Evolutionary conservation across 2,113 vertebrate species (phyloP).

Genomic region (Strix aluco): DNA sequence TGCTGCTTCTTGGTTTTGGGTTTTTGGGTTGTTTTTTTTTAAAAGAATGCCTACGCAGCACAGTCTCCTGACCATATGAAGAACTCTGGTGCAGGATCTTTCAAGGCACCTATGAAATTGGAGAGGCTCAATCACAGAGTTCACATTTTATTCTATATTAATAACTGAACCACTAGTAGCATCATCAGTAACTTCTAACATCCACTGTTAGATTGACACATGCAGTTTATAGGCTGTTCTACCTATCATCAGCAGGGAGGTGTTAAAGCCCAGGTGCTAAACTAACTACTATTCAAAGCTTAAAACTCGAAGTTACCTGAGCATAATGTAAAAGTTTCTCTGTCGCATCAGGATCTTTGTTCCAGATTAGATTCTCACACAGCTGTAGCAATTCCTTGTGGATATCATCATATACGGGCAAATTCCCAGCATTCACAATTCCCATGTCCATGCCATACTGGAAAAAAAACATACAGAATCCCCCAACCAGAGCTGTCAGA

Average conservation of each 20-base stretch:
- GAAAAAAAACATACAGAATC: neutral
- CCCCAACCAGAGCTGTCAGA: neutral
- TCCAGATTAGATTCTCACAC: conserved; percentile 97
- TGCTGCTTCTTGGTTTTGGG: neutral
- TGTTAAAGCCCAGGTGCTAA: neutral
- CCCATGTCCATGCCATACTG: conserved; percentile 98
- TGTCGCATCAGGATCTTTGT: conserved; percentile 89
- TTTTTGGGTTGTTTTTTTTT: neutral
- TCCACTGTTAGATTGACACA: neutral
- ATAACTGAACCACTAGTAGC: neutral
- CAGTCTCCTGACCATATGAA: neutral
- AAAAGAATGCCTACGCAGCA: neutral
- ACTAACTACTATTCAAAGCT: neutral
- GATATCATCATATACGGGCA: conserved; percentile 95
- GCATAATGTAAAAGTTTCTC: conserved; percentile 93
- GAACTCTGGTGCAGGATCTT: neutral
- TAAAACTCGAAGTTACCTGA: conserved; percentile 79
- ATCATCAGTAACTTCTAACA: neutral
- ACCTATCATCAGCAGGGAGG: neutral
- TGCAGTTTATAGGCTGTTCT: neutral
- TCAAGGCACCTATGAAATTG: neutral
- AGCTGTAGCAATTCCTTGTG: conserved; percentile 88
- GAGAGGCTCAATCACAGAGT: neutral
- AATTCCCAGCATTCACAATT: conserved; percentile 95
- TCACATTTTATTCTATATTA: neutral